Evolutionary conservation across 2,113 vertebrate genomes (phyloP), one percentile per base, ranked within the genome.

Genomic region (Stictonetta naevosa): DNA sequence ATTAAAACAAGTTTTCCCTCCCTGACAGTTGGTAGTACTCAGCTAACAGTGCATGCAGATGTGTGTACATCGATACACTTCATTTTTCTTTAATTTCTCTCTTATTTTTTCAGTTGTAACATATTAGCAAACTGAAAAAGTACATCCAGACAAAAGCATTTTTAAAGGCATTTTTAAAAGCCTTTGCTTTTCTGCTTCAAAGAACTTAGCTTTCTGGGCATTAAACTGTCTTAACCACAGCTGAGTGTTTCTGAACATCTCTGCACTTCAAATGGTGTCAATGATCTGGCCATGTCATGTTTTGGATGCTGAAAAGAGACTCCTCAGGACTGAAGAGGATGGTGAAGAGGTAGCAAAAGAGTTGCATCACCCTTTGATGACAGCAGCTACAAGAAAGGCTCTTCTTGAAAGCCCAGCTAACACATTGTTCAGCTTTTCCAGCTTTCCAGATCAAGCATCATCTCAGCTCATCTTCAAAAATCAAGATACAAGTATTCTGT

Each of bases 61-160:
- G 13, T 13, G 8, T 22, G 44, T 11, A 73, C 11, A 13, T 10
- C 10, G 3, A 31, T 4, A 16, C 1, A 2, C 26, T 50, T 31
- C 26, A 38, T 28, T 62, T 15, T 34, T 25, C 60, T 68, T 91
- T 40, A 19, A 81, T 78, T 77, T 62, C 66, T 62, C 66, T 69
- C 38, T 55, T 29, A 50, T 91, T 87, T 91, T 92, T 89, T 73
- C 74, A 38, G 56, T 2, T 79, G 33, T 11, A 28, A 72, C 56
- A 38, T 48, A 74, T 71, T 23, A 75, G 42, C 48, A 48, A 81
- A 83, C 2, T 52, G 60, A 59, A 90, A 78, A 2, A 59, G 52
- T 11, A 50, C 42, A 25, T 21, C 46, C 76, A 71, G 50, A 80
- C 50, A 80, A 56, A 78, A 80, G 44, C 73, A 62, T 25, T 66